phyloP scores from a whole-genome alignment of 2,797 vertebrate genomes.

The Spheniscus humboldti region DNA sequence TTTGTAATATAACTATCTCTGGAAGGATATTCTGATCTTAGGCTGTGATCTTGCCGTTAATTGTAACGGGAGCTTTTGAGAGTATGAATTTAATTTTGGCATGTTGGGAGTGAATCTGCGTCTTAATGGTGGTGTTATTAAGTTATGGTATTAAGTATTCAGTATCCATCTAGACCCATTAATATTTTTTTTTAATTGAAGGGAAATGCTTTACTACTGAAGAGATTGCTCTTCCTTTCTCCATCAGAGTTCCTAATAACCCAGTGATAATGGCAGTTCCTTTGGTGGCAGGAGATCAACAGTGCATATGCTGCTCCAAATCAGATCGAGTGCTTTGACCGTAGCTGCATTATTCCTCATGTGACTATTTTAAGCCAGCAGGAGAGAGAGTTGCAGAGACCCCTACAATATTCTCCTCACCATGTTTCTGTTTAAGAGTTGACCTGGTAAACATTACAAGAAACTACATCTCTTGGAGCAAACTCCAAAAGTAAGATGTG shows the following conservation, averaged over 20 bases:
- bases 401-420: background rate
- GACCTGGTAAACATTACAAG: background rate
- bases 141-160: background rate
- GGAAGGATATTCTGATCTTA: background rate
- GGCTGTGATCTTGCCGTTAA: background rate
- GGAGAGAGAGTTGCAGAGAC: background rate
- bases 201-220: background rate
- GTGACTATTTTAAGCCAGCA: background rate
- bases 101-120: background rate
- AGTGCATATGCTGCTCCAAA: background rate
- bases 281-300: background rate
- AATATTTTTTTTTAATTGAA: background rate
- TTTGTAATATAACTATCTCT: background rate
- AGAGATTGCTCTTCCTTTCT: background rate
- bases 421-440: background rate
- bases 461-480: background rate
- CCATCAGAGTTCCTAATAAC: background rate
- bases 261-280: background rate
- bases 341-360: background rate
- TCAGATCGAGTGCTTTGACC: background rate
- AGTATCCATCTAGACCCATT: background rate
- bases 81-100: background rate
- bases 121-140: background rate
- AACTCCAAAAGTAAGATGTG: background rate
- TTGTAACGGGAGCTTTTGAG: background rate